These are phyloP conservation scores for Piliocolobus tephrosceles DNA, from an alignment of 2,113 vertebrate species.

Conservation along the genomic window DNA sequence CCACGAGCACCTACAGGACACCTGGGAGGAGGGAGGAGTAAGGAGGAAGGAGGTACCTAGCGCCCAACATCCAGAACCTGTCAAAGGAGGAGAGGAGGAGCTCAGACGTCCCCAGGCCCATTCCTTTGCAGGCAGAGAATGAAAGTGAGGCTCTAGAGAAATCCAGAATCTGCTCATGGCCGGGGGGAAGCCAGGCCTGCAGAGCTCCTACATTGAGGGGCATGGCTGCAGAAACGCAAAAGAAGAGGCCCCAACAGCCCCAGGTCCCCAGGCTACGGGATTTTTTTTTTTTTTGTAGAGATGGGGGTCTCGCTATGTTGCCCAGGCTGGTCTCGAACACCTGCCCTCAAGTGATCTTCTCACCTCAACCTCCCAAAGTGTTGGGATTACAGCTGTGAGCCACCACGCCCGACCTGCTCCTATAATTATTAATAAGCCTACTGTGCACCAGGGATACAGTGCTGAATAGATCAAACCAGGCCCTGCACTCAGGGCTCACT, in stretches of 20 bases:
- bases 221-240: neutral
- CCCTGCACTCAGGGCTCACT: too few relatives aligned
- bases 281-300: neutral
- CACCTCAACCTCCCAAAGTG: neutral
- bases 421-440: neutral
- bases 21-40: neutral
- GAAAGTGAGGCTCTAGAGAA: neutral
- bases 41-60: neutral
- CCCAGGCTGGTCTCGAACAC: neutral
- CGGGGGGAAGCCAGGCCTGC: fast-evolving
- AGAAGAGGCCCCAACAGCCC: neutral
- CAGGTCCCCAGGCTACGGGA: neutral
- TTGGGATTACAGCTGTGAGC: neutral
- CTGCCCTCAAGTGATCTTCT: neutral
- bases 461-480: fast-evolving
- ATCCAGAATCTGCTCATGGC: neutral
- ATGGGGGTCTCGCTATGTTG: neutral
- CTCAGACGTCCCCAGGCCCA: neutral
- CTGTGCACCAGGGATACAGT: fast-evolving
- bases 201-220: neutral
- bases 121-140: neutral
- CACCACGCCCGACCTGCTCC: neutral
- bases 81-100: neutral
- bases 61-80: neutral
- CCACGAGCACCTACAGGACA: neutral